phyloP scores from a whole-genome alignment of 1,140 invertebrate species.

The Rhagoletis zephyria region DNA sequence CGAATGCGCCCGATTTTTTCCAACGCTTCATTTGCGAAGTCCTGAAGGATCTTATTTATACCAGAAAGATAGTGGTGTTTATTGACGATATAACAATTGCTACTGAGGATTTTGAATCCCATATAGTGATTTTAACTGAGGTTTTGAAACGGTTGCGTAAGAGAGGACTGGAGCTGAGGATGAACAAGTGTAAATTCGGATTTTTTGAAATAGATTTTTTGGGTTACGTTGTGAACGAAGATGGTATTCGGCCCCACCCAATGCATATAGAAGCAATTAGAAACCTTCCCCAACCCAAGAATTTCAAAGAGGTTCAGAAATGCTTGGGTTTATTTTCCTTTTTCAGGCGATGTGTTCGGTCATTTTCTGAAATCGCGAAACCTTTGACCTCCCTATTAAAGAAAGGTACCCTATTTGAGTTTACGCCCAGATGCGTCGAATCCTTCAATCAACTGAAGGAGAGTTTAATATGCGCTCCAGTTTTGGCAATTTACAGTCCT shows the following conservation, averaged over 20 bases:
- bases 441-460: conserved; percentile 23
- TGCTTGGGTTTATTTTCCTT: no score
- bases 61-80: conserved; percentile 49
- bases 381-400: neutral
- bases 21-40: neutral
- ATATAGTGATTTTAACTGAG: conserved; percentile 55
- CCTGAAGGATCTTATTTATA: conserved; percentile 13
- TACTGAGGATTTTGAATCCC: conserved; percentile 58
- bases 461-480: conserved; percentile 55
- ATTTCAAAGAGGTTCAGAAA: neutral
- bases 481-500: conserved; percentile 59
- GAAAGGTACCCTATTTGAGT: conserved; percentile 54
- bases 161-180: no score
- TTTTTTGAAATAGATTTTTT: conserved; percentile 57
- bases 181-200: no score
- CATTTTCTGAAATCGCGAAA: conserved; percentile 21
- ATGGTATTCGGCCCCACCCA: no score
- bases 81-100: conserved; percentile 60
- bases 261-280: no score
- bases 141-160: conserved; percentile 51
- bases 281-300: no score
- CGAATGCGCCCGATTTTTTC: no score
- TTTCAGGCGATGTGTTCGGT: neutral
- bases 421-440: conserved; percentile 11
- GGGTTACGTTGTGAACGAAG: conserved; percentile 60